These are phyloP conservation scores for Probosciger aterrimus DNA, from an alignment of 2,113 vertebrate genomes.

Conservation along the genomic window DNA sequence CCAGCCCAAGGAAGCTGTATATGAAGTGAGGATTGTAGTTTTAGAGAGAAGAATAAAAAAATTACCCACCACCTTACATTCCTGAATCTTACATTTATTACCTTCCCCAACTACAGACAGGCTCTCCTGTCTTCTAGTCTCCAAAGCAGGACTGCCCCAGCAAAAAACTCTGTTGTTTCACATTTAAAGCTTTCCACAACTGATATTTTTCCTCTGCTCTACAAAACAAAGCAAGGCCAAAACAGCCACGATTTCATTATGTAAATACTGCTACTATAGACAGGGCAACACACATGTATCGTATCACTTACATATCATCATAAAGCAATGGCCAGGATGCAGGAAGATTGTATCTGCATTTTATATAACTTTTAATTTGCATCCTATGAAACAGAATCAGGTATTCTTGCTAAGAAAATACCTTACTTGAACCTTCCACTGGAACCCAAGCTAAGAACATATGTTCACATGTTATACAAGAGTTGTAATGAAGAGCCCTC, in stretches of 20 bases:
- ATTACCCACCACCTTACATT: background rate
- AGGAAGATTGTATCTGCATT: background rate
- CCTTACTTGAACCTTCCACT: background rate
- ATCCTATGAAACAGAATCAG: background rate
- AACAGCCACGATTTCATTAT: background rate
- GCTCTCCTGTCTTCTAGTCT: background rate
- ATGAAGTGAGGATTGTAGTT: background rate
- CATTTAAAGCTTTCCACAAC: background rate
- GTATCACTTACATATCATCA: accelerated
- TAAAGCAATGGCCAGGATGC: background rate
- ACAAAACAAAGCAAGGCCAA: background rate
- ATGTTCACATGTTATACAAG: accelerated
- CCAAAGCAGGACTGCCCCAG: background rate
- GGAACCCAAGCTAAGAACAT: background rate
- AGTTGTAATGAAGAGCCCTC: background rate
- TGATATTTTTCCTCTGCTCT: background rate
- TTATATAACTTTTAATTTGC: background rate
- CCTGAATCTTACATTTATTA: background rate
- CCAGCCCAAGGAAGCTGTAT: background rate
- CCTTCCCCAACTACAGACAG: background rate
- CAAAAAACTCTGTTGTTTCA: background rate
- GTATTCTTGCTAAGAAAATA: background rate
- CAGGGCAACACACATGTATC: background rate
- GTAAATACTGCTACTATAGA: background rate
- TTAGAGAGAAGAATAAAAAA: background rate